phyloP scores from a whole-genome alignment of 2,113 vertebrate genomes.

The Oxyura jamaicensis region DNA sequence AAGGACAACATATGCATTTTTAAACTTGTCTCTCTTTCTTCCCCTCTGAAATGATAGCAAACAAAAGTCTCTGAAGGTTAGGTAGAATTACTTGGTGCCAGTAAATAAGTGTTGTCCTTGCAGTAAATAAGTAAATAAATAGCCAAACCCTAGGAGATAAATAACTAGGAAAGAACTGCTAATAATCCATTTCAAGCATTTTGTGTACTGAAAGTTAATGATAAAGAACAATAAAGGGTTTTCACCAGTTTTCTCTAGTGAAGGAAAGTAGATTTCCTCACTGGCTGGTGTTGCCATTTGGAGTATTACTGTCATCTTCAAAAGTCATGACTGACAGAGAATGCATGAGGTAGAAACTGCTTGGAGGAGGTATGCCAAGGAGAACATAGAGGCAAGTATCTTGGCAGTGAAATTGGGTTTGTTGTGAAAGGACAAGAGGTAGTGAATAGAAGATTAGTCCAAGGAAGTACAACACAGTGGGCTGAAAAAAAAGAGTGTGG shows the following conservation, averaged over 20 bases:
- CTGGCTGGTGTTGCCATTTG: background rate
- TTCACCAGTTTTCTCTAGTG: background rate
- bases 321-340: background rate
- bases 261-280: background rate
- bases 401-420: background rate
- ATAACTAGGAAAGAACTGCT: background rate
- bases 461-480: background rate
- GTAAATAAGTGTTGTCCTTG: background rate
- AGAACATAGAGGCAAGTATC: background rate
- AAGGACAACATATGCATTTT: constrained; percentile 66
- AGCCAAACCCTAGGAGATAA: background rate
- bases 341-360: background rate
- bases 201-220: background rate
- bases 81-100: background rate
- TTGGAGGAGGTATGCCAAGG: background rate
- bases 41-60: background rate
- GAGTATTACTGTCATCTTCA: background rate
- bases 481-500: background rate
- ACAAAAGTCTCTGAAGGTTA: constrained; percentile 23
- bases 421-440: background rate
- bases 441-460: background rate
- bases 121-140: background rate
- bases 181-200: background rate
- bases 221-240: background rate
- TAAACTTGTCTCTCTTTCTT: constrained; percentile 31